Conservation (phyloP, 2,113 vertebrate genomes). For the Archocentrus centrarchus region DNA sequence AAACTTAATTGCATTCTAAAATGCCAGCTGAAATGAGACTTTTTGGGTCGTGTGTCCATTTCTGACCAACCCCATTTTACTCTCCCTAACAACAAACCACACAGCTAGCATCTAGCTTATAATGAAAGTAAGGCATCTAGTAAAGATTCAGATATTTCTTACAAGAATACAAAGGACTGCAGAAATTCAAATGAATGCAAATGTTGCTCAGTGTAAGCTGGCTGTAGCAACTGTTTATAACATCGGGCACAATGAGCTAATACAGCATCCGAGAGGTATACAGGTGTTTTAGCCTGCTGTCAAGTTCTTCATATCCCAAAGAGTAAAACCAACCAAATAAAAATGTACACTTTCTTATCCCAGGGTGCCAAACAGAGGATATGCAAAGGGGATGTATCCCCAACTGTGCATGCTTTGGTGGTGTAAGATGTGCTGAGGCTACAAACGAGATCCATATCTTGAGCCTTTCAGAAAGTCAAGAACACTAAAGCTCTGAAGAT, state of each 20-base stretch:
- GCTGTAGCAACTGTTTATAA: constrained; percentile 8
- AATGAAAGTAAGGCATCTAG: neutral
- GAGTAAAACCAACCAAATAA: neutral
- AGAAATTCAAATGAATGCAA: neutral
- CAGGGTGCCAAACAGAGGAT: neutral
- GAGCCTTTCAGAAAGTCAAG: no score
- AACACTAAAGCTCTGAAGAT: neutral
- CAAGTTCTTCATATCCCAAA: neutral
- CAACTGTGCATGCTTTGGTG: neutral
- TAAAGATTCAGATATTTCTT: neutral
- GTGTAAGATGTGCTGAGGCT: neutral
- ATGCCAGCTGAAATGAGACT: neutral
- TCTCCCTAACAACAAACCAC: neutral
- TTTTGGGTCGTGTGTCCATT: neutral
- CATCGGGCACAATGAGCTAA: neutral
- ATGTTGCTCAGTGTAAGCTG: neutral
- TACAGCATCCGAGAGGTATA: constrained; percentile 2
- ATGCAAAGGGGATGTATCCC: neutral
- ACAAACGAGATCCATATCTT: no score
- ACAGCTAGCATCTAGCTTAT: neutral
- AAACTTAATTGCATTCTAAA: neutral
- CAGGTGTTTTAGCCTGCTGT: neutral
- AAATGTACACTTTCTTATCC: neutral
- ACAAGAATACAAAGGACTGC: neutral
- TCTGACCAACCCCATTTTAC: neutral